Base-by-base conservation (phyloP, 92 coral and sea anemone species). In the Galaxea fascicularis region DNA sequence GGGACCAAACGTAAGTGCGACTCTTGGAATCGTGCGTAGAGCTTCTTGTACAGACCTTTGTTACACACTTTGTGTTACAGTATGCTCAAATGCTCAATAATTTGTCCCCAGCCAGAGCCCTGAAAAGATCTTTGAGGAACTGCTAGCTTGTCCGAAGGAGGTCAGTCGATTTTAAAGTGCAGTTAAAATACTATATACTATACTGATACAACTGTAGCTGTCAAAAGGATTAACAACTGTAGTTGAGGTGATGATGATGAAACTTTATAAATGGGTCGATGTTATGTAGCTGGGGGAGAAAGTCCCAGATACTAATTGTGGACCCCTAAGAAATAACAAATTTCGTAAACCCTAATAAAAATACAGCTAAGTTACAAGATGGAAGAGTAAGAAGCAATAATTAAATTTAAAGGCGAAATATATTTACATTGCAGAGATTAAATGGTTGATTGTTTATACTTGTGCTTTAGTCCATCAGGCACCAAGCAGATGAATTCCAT, bases 81-180 rank as follows among this genome's bases (percentile, higher is more conserved):
- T n/a, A n/a, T n/a, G n/a, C n/a, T n/a, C n/a, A n/a, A 22, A 7
- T n/a, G 14, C 14, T 24, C 31, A 29, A 26, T 26, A 27, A 65
- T 26, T 21, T 80, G 41, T 47, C 22, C 71, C 6, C 54, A 95
- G 99, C 54, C 92, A 93, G 22, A 85, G 86, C 56, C 98, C 95
- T 54, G 99, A 93, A 64, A 95, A 97, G 86, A 93, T 97, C 53
- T 97, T 94, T 74, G 96, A 90, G 41, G 98, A 97, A 79, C 92
- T 97, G 21, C 86, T 83, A 47, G 90, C 95, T 24, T 95, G 95
- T 60, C 90, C 92, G 28, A 94, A 81, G 79, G 99, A 97, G 97
- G 99, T 97, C 10, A 77, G 64, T 71, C 9, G 28, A 39, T 15
- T 70, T 70, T 65, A 46, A 46, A 8, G 7, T 8, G 12, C 8